Evolutionary conservation across 1,140 invertebrate species (phyloP).

Genomic region (Cephus cinctus): DNA sequence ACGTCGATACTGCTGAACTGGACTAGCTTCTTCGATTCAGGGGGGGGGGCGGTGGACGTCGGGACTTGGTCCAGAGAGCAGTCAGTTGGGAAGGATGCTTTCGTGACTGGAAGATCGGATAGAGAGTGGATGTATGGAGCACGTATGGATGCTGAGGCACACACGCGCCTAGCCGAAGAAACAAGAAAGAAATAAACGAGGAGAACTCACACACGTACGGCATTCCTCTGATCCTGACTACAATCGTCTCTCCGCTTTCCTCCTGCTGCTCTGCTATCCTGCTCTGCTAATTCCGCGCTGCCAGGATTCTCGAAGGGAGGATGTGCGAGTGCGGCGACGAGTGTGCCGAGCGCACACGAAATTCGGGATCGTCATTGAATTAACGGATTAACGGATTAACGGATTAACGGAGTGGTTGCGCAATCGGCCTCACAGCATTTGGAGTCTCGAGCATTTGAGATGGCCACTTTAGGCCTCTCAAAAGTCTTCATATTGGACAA

Average conservation of each 20-base stretch:
- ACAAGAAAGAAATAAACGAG: too few species aligned
- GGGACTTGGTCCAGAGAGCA: not conserved
- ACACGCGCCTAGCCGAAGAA: too few species aligned
- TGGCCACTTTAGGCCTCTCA: conserved; percentile 89
- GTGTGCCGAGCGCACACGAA: conserved; percentile 27
- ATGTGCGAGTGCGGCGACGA: conserved; percentile 49
- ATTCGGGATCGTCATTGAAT: conserved; percentile 9
- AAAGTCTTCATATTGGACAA: conserved; percentile 98
- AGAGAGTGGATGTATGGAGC: too few species aligned
- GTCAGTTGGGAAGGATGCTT: not conserved
- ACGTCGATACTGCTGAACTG: too few species aligned
- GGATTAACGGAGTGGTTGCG: not conserved
- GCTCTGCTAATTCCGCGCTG: not conserved
- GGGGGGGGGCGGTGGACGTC: too few species aligned
- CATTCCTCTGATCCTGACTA: not conserved
- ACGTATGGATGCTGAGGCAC: too few species aligned
- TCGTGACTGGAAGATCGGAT: not conserved
- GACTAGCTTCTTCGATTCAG: too few species aligned
- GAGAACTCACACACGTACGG: too few species aligned
- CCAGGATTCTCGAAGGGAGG: conserved; percentile 18
- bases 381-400: too few species aligned
- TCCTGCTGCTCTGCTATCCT: not conserved
- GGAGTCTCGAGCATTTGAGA: conserved; percentile 47
- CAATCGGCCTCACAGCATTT: not conserved
- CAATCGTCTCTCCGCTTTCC: too few species aligned